A percentile compares a stretch with the other conserved stretches of the same genome.
phyloP scores from a whole-genome alignment of 2,888 invertebrate genomes.

The Julus scandinavius region DNA sequence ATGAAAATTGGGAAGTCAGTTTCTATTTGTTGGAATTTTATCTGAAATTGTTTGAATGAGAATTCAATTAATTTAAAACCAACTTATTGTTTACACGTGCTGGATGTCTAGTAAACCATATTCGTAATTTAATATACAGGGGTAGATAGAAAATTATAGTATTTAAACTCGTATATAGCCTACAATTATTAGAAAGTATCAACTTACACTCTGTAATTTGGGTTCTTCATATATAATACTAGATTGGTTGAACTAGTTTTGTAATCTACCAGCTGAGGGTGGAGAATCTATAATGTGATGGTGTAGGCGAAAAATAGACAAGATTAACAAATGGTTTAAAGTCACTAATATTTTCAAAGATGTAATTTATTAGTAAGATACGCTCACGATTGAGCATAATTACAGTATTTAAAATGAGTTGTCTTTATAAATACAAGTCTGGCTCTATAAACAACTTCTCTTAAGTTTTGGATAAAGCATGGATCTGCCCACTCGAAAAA shows the following conservation, averaged over 20 bases:
- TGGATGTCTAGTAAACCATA: too few species aligned
- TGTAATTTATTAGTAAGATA: neutral
- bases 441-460: too few species aligned
- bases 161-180: neutral
- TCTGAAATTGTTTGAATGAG: too few species aligned
- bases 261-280: neutral
- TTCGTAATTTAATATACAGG: too few species aligned
- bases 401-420: neutral
- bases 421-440: neutral
- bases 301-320: neutral
- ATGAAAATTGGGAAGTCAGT: too few species aligned
- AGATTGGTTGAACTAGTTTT: neutral
- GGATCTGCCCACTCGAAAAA: too few species aligned
- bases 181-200: neutral
- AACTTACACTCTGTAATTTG: neutral
- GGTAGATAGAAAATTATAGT: too few species aligned
- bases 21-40: too few species aligned
- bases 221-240: neutral
- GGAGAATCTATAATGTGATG: neutral
- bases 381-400: neutral
- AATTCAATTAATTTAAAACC: too few species aligned
- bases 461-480: too few species aligned
- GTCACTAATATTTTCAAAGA: neutral
- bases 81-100: too few species aligned
- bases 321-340: neutral